Evolutionary conservation across 1,140 invertebrate genomes (phyloP), one percentile per base, ranked within the genome.

Genomic region (Gonioctena quinquepunctata): DNA sequence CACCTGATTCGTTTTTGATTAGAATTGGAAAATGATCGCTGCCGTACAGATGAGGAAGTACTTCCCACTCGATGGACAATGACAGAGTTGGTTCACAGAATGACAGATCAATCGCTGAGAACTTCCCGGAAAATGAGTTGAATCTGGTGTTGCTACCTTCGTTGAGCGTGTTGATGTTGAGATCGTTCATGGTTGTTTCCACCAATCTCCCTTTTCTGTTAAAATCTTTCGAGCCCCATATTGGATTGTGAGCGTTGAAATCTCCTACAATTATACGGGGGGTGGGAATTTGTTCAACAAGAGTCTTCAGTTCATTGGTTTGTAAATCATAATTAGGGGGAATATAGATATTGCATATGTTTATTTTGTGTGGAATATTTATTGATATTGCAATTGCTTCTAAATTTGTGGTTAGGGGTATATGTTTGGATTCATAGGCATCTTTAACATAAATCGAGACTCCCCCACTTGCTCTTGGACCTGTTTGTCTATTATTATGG

Each of bases 81-180:
- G 50, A 5, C 22, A 66, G 21, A 49, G 49, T 49, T 18, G 48
- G 48, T 13, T 66, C 64, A 25, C 64, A 66, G 48, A 66, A 49
- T 7, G 64, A 23, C 8, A 66, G 23, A 56, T 66, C 64, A 18
- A 56, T 48, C n/a, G 64, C 21, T 19, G 64, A 59, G 8, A 54
- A 66, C 7, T 52, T 27, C 6, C 64, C 64, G 3, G 64, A 57
- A 7, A 16, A 16, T 6, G 42, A 5, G 22, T 66, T 54, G 23
- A 66, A 52, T 54, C 50, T 54, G 7, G 50, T 54, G 8, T 11
- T 7, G 11, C 7, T 18, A 54, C 50, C 50, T 7, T 54, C 21
- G 50, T 54, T 54, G 11, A 54, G 50, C 16, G 18, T 11, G 18
- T 11, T 11, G 28, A 42, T 8, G n/a, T 42, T 8, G n/a, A 42